Percentiles rank a stretch among this genome's conserved stretches.
Conservation (phyloP, 2,888 invertebrate species). For the Dasypogon diadema region DNA sequence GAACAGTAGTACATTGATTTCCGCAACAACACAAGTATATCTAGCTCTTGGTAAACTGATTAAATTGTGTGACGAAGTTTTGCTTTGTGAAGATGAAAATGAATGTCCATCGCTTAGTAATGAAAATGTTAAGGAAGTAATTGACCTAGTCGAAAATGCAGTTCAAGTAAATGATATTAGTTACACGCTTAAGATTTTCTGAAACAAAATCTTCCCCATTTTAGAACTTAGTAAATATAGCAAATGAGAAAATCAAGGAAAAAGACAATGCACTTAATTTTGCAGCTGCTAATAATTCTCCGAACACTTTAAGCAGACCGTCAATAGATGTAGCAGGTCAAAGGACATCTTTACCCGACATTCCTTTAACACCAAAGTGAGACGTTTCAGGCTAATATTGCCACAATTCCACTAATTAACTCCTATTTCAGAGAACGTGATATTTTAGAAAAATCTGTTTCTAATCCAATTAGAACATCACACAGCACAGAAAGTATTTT, state of each 20-base stretch:
- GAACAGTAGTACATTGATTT: constrained; percentile 68
- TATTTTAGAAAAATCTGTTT: constrained; percentile 68
- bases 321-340: constrained; percentile 70
- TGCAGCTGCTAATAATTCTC: constrained; percentile 59
- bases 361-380: constrained; percentile 85
- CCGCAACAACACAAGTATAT: constrained; percentile 88
- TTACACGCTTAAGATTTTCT: background rate
- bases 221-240: constrained; percentile 80
- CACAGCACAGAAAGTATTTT: constrained; percentile 87
- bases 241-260: constrained; percentile 84
- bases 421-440: constrained; percentile 64
- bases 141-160: constrained; percentile 79
- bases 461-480: constrained; percentile 77
- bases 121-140: constrained; percentile 77
- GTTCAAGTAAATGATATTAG: constrained; percentile 71
- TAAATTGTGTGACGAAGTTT: constrained; percentile 89
- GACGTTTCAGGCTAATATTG: constrained; percentile 65
- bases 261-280: constrained; percentile 65
- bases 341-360: constrained; percentile 81
- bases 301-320: constrained; percentile 64
- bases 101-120: constrained; percentile 70
- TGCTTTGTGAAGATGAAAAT: constrained; percentile 76
- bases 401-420: background rate
- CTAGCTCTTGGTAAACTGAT: constrained; percentile 88
- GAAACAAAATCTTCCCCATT: constrained; percentile 44